Evolutionary conservation across 1,140 invertebrate species (phyloP).

Genomic region (Lepidotrigona ventralis): DNA sequence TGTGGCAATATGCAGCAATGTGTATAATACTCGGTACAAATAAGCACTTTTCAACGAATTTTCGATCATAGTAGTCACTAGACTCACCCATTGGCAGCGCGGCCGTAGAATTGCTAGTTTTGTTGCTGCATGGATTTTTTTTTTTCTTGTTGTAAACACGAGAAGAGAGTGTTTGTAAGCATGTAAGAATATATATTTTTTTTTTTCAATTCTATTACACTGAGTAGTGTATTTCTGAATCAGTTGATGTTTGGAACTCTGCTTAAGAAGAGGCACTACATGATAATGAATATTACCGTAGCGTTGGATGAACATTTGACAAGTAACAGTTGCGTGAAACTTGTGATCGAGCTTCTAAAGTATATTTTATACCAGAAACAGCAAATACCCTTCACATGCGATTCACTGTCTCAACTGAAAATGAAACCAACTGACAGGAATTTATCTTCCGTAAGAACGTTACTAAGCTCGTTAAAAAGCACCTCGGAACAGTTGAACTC

Average conservation of each 20-base stretch:
- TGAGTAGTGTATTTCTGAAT: not conserved
- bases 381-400: constrained; percentile 76
- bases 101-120: not conserved
- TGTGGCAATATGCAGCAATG: no score
- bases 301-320: constrained; percentile 74
- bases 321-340: constrained; percentile 70
- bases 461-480: constrained; percentile 65
- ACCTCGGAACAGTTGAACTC: constrained; percentile 69
- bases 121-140: not conserved
- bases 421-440: constrained; percentile 70
- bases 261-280: constrained; percentile 50
- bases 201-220: not conserved
- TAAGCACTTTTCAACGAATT: not conserved
- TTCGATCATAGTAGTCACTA: not conserved
- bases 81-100: not conserved
- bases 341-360: constrained; percentile 75
- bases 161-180: not conserved
- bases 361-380: constrained; percentile 77
- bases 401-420: constrained; percentile 68
- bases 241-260: not conserved
- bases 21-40: not conserved
- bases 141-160: not conserved
- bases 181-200: not conserved
- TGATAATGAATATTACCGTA: constrained; percentile 69
- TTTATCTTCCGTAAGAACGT: constrained; percentile 60